Percentiles rank a stretch among this genome's conserved stretches.
phyloP scores from a whole-genome alignment of 2,888 invertebrate species.

The Antheraea yamamai region DNA sequence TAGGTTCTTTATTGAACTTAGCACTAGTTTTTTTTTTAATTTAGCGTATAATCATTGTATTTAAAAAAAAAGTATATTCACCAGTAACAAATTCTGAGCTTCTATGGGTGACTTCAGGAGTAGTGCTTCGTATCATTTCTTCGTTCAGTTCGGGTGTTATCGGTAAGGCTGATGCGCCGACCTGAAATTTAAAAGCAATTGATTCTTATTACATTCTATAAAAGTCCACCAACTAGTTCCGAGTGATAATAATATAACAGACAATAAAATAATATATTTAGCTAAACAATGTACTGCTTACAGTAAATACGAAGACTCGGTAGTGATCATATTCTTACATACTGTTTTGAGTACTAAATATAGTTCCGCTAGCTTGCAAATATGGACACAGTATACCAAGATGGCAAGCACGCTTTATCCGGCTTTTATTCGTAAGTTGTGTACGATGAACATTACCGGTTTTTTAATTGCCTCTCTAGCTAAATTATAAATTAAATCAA shows the following conservation, averaged over 20 bases:
- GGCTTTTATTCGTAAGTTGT: no score
- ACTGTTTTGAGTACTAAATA: not conserved
- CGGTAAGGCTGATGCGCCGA: slow-evolving; percentile 83
- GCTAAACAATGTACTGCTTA: not conserved
- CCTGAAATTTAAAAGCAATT: slow-evolving; percentile 58
- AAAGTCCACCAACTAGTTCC: not conserved
- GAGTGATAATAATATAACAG: not conserved
- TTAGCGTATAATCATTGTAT: not conserved
- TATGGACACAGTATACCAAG: not conserved
- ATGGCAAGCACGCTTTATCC: not conserved
- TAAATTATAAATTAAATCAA: no score
- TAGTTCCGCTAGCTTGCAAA: not conserved
- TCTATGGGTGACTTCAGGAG: slow-evolving; percentile 80
- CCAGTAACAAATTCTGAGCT: slow-evolving; percentile 78
- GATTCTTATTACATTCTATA: not conserved
- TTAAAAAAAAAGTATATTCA: slow-evolving; percentile 34
- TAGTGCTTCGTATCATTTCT: slow-evolving; percentile 85
- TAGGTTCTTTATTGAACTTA: no score
- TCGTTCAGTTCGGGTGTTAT: slow-evolving; percentile 90
- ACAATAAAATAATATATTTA: no score
- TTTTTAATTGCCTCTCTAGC: not conserved
- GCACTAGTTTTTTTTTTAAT: no score
- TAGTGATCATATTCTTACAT: not conserved
- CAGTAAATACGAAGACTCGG: not conserved
- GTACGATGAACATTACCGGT: no score